These are phyloP conservation scores for Rhagonycha fulva DNA, from an alignment of 2,888 invertebrate species.

Conservation along the genomic window DNA sequence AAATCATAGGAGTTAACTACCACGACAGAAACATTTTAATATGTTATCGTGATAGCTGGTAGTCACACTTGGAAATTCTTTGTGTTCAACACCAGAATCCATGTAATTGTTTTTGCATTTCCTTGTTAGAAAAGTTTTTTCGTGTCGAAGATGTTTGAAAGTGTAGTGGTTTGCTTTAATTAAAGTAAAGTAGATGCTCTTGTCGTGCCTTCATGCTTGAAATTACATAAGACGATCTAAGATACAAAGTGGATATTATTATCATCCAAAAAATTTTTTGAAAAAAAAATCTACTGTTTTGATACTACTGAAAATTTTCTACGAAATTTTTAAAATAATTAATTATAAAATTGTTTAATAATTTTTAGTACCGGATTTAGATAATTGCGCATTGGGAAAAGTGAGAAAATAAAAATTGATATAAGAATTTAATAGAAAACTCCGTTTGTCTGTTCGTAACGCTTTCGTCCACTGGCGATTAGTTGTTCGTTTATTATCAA, in stretches of 20 bases:
- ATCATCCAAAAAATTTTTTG: too few species aligned
- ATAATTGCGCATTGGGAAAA: too few species aligned
- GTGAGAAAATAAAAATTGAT: too few species aligned
- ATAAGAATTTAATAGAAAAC: too few species aligned
- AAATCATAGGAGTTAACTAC: background rate
- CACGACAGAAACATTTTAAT: conserved; percentile 5
- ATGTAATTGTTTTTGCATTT: conserved; percentile 14
- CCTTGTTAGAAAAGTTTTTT: background rate
- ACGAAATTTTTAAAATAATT: too few species aligned
- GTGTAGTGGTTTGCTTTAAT: background rate
- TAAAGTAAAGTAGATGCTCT: background rate
- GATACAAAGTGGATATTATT: background rate
- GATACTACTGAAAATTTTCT: too few species aligned
- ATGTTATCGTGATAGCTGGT: conserved; percentile 12
- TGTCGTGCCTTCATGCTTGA: background rate
- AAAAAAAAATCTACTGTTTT: too few species aligned
- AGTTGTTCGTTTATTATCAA: too few species aligned
- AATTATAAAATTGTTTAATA: too few species aligned
- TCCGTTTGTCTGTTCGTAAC: too few species aligned
- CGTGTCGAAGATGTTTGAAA: background rate
- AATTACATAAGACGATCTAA: background rate
- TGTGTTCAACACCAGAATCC: conserved; percentile 3
- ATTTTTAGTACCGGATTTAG: too few species aligned
- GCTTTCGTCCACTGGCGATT: too few species aligned
- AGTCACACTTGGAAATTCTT: conserved; percentile 19